Evolutionary conservation across 2,888 invertebrate genomes (phyloP).

Genomic region (Oxyteleia sp.): DNA sequence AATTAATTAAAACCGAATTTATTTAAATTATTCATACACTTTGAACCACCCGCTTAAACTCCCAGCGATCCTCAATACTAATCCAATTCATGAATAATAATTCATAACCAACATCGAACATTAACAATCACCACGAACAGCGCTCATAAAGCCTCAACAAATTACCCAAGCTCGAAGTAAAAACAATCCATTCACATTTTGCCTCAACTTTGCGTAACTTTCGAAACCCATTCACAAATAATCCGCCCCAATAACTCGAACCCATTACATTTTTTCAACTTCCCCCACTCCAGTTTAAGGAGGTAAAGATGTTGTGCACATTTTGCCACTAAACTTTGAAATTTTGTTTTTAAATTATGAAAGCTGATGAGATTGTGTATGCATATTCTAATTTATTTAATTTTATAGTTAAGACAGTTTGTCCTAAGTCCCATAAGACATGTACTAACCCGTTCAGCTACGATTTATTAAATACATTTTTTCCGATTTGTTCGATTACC

Average conservation of each 20-base stretch:
- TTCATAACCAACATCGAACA: conserved; percentile 1
- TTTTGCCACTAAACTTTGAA: no score
- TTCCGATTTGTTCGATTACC: no score
- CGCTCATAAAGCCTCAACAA: conserved; percentile 3
- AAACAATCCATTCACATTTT: conserved; percentile 2
- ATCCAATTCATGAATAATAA: conserved; percentile 8
- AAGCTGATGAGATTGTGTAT: no score
- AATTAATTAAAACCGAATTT: conserved; percentile 1
- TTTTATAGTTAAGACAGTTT: no score
- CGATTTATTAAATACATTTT: no score
- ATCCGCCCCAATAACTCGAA: not conserved
- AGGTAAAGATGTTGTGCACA: no score
- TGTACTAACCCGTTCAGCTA: no score
- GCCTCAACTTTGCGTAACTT: not conserved
- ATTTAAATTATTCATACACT: conserved; percentile 5
- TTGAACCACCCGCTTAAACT: conserved; percentile 5
- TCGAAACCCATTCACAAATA: conserved; percentile 4
- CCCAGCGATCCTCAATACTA: conserved; percentile 4
- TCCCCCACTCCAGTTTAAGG: no score
- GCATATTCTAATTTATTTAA: no score
- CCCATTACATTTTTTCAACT: no score
- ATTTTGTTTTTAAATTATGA: no score
- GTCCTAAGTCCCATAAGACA: no score
- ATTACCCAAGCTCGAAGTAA: conserved; percentile 5
- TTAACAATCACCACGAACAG: conserved; percentile 2